Conservation (phyloP, 1,140 invertebrate genomes). For the Drosophila sulfurigaster region DNA sequence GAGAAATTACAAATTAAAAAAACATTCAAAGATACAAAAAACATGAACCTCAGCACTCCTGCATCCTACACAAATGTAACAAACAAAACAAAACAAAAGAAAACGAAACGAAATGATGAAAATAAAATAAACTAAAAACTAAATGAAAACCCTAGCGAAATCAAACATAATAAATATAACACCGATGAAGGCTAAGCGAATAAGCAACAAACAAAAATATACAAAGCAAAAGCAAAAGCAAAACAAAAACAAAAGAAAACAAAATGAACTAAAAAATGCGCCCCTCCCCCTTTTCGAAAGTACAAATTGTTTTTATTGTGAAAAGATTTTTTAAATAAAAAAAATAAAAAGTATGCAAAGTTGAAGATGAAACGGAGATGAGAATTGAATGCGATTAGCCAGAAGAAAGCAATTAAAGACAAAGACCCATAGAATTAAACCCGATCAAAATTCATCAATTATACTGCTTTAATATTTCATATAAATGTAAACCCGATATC, state of each 20-base stretch:
- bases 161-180: constrained; percentile 53
- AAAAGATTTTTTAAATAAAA: constrained; percentile 76
- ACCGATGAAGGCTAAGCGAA: constrained; percentile 45
- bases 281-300: constrained; percentile 85
- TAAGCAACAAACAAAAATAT: constrained; percentile 38
- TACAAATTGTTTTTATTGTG: constrained; percentile 85
- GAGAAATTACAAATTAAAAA: constrained; percentile 79
- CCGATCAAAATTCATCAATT: constrained; percentile 9
- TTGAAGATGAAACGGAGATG: constrained; percentile 49
- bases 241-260: constrained; percentile 14
- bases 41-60: constrained; percentile 84
- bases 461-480: constrained; percentile 1
- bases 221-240: constrained; percentile 36
- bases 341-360: constrained; percentile 35
- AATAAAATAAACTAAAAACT: constrained; percentile 44
- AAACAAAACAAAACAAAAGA: constrained; percentile 51
- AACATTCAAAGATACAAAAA: constrained; percentile 84
- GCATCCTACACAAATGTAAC: constrained; percentile 84
- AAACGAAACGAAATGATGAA: constrained; percentile 39
- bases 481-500: not conserved
- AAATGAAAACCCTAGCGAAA: constrained; percentile 78
- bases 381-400: constrained; percentile 44
- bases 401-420: constrained; percentile 33
- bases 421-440: constrained; percentile 26
- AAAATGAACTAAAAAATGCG: constrained; percentile 61